These are phyloP conservation scores for Orthosia incerta DNA, from an alignment of 2,888 invertebrate genomes.

Conservation along the genomic window DNA sequence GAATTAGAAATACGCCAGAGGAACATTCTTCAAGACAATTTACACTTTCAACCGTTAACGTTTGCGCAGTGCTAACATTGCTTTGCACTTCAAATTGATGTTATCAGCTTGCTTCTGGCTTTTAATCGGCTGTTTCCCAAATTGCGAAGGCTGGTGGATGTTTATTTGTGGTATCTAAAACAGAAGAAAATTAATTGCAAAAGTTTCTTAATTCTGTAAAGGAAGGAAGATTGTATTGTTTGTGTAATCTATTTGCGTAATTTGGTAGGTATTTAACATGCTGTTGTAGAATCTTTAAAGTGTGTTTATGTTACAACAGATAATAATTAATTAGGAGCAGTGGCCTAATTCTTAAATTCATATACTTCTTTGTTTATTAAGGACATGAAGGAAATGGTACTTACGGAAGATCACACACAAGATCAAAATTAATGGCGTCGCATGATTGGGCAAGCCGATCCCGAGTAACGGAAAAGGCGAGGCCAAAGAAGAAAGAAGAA, in stretches of 20 bases:
- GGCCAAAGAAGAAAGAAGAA: too few species aligned
- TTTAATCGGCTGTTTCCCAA: conserved; percentile 29
- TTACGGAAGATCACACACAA: too few species aligned
- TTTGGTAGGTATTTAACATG: background rate
- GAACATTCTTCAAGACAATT: conserved; percentile 50
- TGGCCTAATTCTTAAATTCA: background rate
- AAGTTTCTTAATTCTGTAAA: conserved; percentile 7
- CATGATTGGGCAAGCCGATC: too few species aligned
- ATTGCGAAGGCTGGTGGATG: conserved; percentile 8
- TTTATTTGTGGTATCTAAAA: conserved; percentile 20
- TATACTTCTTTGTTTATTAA: too few species aligned
- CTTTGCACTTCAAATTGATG: conserved; percentile 33
- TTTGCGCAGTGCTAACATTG: conserved; percentile 33
- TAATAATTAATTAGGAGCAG: background rate
- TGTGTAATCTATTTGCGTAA: background rate
- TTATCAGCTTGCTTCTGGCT: conserved; percentile 27
- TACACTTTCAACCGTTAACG: conserved; percentile 27
- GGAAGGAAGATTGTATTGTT: background rate
- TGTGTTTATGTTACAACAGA: conserved; percentile 1
- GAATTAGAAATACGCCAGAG: conserved; percentile 40
- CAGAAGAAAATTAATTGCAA: conserved; percentile 17
- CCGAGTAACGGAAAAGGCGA: too few species aligned
- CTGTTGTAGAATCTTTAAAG: background rate
- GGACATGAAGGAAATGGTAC: too few species aligned
- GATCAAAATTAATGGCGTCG: too few species aligned